These are phyloP conservation scores for Cnemophilus loriae DNA, from an alignment of 2,113 vertebrate species.

Conservation along the genomic window DNA sequence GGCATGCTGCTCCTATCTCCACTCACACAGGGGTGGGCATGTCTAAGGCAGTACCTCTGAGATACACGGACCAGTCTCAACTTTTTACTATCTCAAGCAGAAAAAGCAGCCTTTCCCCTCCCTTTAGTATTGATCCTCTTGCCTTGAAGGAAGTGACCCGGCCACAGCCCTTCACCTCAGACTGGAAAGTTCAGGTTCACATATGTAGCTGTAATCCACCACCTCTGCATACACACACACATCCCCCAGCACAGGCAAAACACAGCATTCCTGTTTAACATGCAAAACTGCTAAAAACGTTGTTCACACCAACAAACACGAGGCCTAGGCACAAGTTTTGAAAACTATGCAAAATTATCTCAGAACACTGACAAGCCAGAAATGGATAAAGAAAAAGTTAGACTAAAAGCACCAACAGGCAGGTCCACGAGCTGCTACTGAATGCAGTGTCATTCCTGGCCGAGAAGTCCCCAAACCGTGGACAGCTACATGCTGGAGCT, in stretches of 20 bases:
- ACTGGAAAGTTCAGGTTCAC: not conserved
- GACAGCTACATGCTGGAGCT: not conserved
- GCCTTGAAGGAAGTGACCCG: not conserved
- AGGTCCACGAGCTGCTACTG: not conserved
- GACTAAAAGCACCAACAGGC: not conserved
- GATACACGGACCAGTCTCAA: not conserved
- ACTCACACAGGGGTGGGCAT: rapidly evolving
- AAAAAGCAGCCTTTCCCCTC: not conserved
- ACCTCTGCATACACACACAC: not conserved
- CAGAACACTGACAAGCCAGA: not conserved
- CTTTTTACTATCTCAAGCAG: not conserved
- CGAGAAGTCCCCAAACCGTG: not conserved
- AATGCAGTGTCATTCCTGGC: not conserved
- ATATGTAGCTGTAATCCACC: not conserved
- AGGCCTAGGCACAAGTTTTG: not conserved
- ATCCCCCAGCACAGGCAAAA: not conserved
- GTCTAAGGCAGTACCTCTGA: not conserved
- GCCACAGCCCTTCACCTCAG: not conserved
- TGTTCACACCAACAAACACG: not conserved
- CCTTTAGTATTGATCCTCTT: not conserved
- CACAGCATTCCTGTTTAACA: not conserved
- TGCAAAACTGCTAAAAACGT: not conserved
- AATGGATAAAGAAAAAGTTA: not conserved
- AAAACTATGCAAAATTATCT: not conserved
- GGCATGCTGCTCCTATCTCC: not conserved